Base-by-base conservation (phyloP, 2,888 invertebrate genomes). In the Hofmannophila pseudospretella region DNA sequence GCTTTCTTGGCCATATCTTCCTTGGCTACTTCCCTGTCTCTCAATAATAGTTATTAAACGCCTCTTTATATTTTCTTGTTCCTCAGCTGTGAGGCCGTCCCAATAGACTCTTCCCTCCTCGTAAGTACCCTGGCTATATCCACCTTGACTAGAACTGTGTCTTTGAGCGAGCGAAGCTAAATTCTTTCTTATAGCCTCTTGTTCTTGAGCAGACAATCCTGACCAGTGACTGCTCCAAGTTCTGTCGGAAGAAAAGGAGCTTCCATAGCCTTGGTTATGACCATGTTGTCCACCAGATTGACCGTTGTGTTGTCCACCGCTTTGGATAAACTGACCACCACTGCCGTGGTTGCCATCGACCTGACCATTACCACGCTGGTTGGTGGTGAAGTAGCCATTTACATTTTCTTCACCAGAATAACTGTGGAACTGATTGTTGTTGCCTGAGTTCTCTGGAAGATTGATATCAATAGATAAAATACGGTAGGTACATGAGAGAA, bases 171-270 rank as follows among this genome's bases (percentile, higher is more conserved):
- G 48, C 1, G 65, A 59, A 7, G 64, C 63, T 1, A 81, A 44
- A 10, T 70, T 61, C 32, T 51, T 68, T 32, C 65, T 64, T 1
- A 81, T 67, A 22, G 67, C 59, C 44, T 79, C 81, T 38, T 69
- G 63, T 47, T 82, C 65, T 49, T 74, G 76, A 7, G 57, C 60
- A 2, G 71, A 61, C 0, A 84, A 50, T 2, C 64, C 68, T 47
- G 63, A 62, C 7, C 61, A 54, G 0, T 67, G 52, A 20, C 51
- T 58, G 19, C 51, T 65, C 74, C 73, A 74, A 1, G 68, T 72
- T 27, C 49, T 61, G 36, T 73, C 75, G 26, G 73, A 72, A 1
- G 54, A 46, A 35, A 63, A 65, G 4, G 53, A 51, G 14, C 54
- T 51, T 1, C 63, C 56, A n/a, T 43, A 47, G n/a, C 39, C 40